phyloP scores from a whole-genome alignment of 1,140 invertebrate genomes.

The Drosophila kurseongensis region DNA sequence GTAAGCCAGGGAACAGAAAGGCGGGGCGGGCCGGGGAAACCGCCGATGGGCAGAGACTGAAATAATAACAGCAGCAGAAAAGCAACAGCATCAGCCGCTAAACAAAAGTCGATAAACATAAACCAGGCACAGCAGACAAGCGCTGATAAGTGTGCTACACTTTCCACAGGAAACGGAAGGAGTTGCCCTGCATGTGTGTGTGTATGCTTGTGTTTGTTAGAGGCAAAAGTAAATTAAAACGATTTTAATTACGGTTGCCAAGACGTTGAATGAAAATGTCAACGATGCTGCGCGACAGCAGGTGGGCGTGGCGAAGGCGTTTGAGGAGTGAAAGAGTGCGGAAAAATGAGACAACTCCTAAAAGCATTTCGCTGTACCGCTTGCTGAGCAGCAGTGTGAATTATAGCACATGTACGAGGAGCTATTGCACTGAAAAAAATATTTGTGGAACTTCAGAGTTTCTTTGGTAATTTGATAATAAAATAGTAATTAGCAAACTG shows the following conservation, averaged over 20 bases:
- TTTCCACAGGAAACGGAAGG: slow-evolving; percentile 45
- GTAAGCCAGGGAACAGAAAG: slow-evolving; percentile 12
- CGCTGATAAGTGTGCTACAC: slow-evolving; percentile 78
- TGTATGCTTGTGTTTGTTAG: slow-evolving; percentile 35
- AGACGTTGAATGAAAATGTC: slow-evolving; percentile 84
- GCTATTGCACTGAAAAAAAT: slow-evolving; percentile 1
- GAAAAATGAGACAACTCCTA: slow-evolving; percentile 42
- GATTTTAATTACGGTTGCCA: slow-evolving; percentile 84
- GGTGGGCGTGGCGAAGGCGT: slow-evolving; percentile 46
- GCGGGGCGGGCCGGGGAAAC: not conserved
- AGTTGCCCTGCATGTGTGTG: slow-evolving; percentile 9
- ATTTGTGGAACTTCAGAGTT: too few relatives aligned
- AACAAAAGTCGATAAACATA: slow-evolving; percentile 83
- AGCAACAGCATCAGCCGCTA: slow-evolving; percentile 54
- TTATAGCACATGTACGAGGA: slow-evolving; percentile 50
- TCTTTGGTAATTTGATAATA: too few relatives aligned
- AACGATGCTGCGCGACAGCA: slow-evolving; percentile 65
- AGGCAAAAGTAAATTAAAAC: slow-evolving; percentile 83
- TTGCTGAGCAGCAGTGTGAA: slow-evolving; percentile 54
- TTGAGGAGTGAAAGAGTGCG: slow-evolving; percentile 22
- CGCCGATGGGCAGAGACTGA: slow-evolving; percentile 59
- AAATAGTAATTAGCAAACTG: too few relatives aligned
- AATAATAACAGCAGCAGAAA: slow-evolving; percentile 69
- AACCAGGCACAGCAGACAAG: slow-evolving; percentile 53
- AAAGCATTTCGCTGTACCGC: slow-evolving; percentile 74